Evolutionary conservation across 1,140 invertebrate genomes (phyloP).

Genomic region (Drosophila auraria): DNA sequence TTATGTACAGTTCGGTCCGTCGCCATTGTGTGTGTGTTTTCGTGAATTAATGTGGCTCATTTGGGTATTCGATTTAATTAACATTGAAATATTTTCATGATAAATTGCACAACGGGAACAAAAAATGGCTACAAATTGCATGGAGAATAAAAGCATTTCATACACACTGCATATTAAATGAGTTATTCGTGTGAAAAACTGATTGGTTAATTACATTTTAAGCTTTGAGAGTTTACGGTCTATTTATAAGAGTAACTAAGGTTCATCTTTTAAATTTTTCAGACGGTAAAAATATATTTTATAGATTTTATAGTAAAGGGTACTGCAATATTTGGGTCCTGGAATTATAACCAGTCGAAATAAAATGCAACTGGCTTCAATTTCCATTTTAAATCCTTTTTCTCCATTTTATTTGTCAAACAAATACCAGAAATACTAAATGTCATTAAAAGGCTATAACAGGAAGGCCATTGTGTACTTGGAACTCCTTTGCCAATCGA

Average conservation of each 20-base stretch:
- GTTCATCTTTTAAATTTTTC: too few species aligned
- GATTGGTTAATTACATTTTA: slow-evolving; percentile 37
- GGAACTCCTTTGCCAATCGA: slow-evolving; percentile 21
- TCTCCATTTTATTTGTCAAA: slow-evolving; percentile 6
- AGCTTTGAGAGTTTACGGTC: neutral
- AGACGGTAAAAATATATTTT: too few species aligned
- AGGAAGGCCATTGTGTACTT: neutral
- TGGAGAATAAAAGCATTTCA: slow-evolving; percentile 19
- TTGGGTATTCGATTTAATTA: slow-evolving; percentile 75
- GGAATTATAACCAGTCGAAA: neutral
- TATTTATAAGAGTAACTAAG: too few species aligned
- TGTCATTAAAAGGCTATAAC: slow-evolving; percentile 27
- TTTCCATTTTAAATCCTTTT: neutral
- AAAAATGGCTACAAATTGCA: slow-evolving; percentile 29
- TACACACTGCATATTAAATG: slow-evolving; percentile 16
- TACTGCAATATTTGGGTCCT: too few species aligned
- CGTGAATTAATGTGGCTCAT: slow-evolving; percentile 41
- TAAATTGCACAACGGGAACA: slow-evolving; percentile 25
- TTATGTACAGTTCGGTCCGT: slow-evolving; percentile 40
- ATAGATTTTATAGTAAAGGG: too few species aligned
- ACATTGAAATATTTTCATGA: slow-evolving; percentile 65
- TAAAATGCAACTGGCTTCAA: neutral
- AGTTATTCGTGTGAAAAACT: slow-evolving; percentile 26
- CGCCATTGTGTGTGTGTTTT: slow-evolving; percentile 1
- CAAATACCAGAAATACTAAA: slow-evolving; percentile 30